Percentiles rank a stretch among this genome's conserved stretches.
Evolutionary conservation across 2,888 invertebrate species (phyloP).

Genomic region (Eupsilia transversa): DNA sequence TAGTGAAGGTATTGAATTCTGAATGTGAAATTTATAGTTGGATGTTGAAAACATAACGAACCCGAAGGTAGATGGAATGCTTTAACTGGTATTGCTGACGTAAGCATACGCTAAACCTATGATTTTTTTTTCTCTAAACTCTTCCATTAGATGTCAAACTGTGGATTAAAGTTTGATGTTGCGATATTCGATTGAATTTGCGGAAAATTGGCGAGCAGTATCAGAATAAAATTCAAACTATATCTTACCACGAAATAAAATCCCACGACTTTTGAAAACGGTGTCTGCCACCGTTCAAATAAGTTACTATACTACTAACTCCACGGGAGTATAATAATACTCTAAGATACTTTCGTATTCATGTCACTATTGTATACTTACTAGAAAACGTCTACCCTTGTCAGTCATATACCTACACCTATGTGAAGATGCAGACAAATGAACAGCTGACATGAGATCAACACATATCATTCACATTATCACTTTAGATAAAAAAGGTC

Average conservation of each 20-base stretch:
- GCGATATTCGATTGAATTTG: background rate
- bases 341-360: conserved; percentile 21
- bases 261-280: background rate
- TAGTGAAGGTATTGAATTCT: background rate
- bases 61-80: background rate
- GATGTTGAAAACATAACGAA: background rate
- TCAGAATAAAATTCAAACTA: background rate
- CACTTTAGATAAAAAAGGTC: background rate
- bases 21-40: background rate
- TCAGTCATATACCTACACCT: conserved; percentile 21
- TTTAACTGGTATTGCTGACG: background rate
- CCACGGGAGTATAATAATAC: background rate
- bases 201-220: background rate
- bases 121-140: background rate
- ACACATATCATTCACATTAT: conserved; percentile 5
- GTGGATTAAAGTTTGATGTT: background rate
- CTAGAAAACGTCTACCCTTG: conserved; percentile 42
- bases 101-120: no score
- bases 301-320: background rate
- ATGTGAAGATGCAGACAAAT: conserved; percentile 17
- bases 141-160: background rate
- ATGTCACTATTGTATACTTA: conserved; percentile 4
- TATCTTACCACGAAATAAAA: background rate
- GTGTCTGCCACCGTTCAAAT: background rate
- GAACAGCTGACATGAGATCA: conserved; percentile 6